phyloP scores from a whole-genome alignment of 2,888 invertebrate species.

The Labia minor region DNA sequence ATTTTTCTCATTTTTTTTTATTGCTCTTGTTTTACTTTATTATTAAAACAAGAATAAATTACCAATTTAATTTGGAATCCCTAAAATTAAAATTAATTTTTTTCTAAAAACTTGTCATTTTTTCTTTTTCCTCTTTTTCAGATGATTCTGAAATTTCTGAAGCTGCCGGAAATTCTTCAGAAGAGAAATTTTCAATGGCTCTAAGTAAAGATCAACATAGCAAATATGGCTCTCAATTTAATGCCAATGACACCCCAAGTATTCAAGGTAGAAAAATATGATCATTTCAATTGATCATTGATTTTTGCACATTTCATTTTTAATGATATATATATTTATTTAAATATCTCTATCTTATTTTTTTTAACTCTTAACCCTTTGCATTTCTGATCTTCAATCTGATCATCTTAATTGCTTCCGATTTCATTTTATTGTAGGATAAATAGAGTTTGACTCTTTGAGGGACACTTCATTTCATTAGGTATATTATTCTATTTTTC shows the following conservation, averaged over 20 bases:
- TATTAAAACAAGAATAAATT: no score
- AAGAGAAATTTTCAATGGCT: constrained; percentile 54
- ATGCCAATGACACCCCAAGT: constrained; percentile 22
- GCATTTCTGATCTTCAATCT: no score
- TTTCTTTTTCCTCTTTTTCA: no score
- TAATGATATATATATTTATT: not conserved
- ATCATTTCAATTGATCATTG: not conserved
- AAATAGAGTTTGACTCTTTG: no score
- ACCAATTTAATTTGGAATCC: no score
- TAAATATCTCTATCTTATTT: not conserved
- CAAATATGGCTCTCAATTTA: constrained; percentile 64
- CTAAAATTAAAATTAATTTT: no score
- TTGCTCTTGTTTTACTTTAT: no score
- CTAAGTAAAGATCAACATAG: constrained; percentile 58
- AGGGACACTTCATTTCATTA: not conserved
- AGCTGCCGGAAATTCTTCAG: constrained; percentile 19
- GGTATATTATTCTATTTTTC: not conserved
- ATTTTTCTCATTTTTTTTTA: no score
- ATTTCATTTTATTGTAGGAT: no score
- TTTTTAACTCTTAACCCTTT: not conserved
- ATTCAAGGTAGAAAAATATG: constrained; percentile 19
- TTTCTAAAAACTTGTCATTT: no score
- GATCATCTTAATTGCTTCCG: no score
- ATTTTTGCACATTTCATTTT: not conserved
- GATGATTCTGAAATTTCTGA: not conserved